These are phyloP conservation scores for Procambarus virginalis DNA, from an alignment of 1,140 invertebrate genomes.

Conservation along the genomic window DNA sequence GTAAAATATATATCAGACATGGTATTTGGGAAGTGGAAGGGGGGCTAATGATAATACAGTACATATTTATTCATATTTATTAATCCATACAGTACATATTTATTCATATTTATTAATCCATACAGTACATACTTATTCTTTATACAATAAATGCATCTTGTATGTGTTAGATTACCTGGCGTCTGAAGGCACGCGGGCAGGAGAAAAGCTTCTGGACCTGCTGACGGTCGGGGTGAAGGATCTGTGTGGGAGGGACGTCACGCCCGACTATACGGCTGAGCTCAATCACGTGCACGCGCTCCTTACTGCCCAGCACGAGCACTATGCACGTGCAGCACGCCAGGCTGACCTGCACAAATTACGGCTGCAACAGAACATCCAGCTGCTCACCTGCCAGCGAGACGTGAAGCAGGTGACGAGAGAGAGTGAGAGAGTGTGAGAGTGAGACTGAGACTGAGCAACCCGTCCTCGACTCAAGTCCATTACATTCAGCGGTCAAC, in stretches of 20 bases:
- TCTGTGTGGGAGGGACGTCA: conserved; percentile 83
- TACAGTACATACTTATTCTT: too few relatives aligned
- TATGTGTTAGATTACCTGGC: conserved; percentile 78
- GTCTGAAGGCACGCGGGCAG: conserved; percentile 82
- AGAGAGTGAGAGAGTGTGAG: neutral
- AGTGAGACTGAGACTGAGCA: too few relatives aligned
- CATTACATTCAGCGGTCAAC: too few relatives aligned
- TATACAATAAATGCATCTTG: neutral
- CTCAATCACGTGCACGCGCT: conserved; percentile 68
- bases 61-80: too few relatives aligned
- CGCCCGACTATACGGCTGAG: conserved; percentile 80
- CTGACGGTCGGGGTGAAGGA: conserved; percentile 87
- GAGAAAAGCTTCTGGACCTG: conserved; percentile 86
- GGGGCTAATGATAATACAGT: too few relatives aligned
- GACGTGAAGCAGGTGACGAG: conserved; percentile 80
- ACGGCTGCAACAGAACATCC: conserved; percentile 83
- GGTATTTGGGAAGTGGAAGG: too few relatives aligned
- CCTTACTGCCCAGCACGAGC: conserved; percentile 59
- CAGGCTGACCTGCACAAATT: conserved; percentile 80
- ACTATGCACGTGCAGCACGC: conserved; percentile 57
- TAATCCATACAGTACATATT: too few relatives aligned
- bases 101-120: too few relatives aligned
- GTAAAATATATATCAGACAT: too few relatives aligned
- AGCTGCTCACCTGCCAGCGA: conserved; percentile 84
- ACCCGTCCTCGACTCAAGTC: too few relatives aligned